Conservation (phyloP, 2,797 vertebrate genomes). For the Sebastes miniatus region DNA sequence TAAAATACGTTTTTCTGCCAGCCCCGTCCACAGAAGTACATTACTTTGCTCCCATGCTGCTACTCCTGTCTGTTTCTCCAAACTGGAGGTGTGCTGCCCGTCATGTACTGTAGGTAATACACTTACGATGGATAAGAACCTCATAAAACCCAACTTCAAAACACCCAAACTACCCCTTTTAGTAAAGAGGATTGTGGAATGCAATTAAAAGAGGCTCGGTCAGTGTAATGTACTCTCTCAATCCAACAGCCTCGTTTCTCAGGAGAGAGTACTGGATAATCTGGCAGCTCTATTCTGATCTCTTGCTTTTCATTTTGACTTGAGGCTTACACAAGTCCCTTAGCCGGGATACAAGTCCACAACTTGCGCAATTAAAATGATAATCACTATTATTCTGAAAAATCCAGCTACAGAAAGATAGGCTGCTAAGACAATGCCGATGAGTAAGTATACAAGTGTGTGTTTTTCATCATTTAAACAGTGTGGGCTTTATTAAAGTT, state of each 20-base stretch:
- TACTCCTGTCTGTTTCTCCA: too few relatives aligned
- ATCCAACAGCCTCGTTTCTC: not conserved
- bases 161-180: too few relatives aligned
- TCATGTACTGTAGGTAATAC: too few relatives aligned
- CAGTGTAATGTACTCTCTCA: not conserved
- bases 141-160: too few relatives aligned
- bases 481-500: not conserved
- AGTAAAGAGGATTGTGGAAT: constrained; percentile 3
- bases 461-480: not conserved
- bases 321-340: not conserved
- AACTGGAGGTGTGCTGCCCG: too few relatives aligned
- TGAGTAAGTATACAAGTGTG: not conserved
- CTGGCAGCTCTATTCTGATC: not conserved
- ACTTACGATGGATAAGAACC: too few relatives aligned
- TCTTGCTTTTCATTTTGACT: constrained; percentile 9
- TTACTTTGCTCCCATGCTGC: too few relatives aligned
- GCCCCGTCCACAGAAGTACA: too few relatives aligned
- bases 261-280: not conserved
- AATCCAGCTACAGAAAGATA: not conserved
- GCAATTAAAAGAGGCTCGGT: constrained; percentile 11
- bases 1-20: too few relatives aligned
- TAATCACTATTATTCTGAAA: not conserved
- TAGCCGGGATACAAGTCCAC: not conserved
- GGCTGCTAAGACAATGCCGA: not conserved
- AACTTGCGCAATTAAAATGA: not conserved